Base-by-base conservation (phyloP, 2,888 invertebrate genomes). In the Macaria liturata region DNA sequence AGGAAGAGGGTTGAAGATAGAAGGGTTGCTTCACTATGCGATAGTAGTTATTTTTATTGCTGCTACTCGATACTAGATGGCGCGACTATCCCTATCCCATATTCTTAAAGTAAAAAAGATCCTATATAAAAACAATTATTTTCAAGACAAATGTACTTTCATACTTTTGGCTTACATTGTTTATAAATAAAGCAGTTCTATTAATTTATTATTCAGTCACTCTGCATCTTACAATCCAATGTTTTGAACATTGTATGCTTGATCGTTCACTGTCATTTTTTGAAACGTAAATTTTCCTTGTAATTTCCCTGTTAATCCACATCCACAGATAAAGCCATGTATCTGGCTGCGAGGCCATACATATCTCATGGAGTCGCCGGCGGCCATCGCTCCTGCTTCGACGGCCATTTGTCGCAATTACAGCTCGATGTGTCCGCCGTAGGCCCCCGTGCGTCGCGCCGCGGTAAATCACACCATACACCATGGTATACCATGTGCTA, bases 381-480 rank as follows among this genome's bases (percentile, higher is more conserved):
- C 66, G 62, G 74, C 76, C 71, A 77, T 84, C 78, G 81, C 61
- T 83, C 78, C 75, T 70, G 71, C 78, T 80, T 76, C 78, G 76
- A 75, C 79, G 81, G 75, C 78, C 83, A 86, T 89, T 88, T 83
- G 82, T 88, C 79, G 89, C 78, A 82, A 88, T 89, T 88, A 89
- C 83, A 78, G 76, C 81, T 83, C 42, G 81, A 86, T 84, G 88
- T 86, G 87, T 88, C 84, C 75, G 71, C 72, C 64, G 65, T 52
- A 55, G 59, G 66, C 65, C 48, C 54, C 42, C 5, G 42, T 72
- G 81, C 78, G 86, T 80, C 88, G 83, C 88, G 88, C 81, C 87
- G 76, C 76, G 72, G 83, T 90, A 88, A 88, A 89, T 89, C 86
- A 88, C 84, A 20, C 20, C 1, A 20, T 20, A 20, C 20, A 20